Conservation (phyloP, 2,113 vertebrate species). For the Patagioenas fasciata region DNA sequence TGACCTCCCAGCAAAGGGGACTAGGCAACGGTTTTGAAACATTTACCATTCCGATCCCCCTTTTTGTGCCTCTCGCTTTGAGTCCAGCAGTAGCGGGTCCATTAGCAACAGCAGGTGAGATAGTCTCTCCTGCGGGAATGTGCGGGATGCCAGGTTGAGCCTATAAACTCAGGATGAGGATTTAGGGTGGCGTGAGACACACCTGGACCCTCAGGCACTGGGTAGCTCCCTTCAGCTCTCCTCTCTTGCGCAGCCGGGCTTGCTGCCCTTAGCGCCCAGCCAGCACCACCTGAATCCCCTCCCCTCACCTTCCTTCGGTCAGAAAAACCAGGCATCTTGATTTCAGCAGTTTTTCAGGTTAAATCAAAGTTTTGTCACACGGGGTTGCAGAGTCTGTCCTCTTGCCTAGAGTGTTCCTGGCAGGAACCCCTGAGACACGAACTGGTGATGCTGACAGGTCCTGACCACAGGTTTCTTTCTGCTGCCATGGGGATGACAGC, state of each 20-base stretch:
- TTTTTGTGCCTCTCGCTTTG: not conserved
- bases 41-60: not conserved
- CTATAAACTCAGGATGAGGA: not conserved
- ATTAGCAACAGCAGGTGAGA: not conserved
- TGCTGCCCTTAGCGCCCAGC: not conserved
- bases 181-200: not conserved
- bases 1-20: not conserved
- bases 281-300: not conserved
- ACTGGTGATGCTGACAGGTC: not conserved
- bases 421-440: not conserved
- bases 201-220: too few relatives aligned
- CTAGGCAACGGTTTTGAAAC: not conserved
- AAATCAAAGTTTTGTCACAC: not conserved
- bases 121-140: not conserved
- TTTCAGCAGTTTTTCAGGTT: not conserved
- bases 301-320: not conserved
- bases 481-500: not conserved
- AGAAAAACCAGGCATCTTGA: not conserved
- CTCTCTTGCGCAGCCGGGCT: not conserved
- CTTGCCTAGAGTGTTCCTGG: not conserved
- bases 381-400: not conserved
- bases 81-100: not conserved
- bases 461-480: not conserved
- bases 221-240: not conserved
- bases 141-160: fast-evolving